Percentiles rank a stretch among this genome's conserved stretches.
Conservation (phyloP, 1,140 invertebrate genomes). For the Phortica variegata region DNA sequence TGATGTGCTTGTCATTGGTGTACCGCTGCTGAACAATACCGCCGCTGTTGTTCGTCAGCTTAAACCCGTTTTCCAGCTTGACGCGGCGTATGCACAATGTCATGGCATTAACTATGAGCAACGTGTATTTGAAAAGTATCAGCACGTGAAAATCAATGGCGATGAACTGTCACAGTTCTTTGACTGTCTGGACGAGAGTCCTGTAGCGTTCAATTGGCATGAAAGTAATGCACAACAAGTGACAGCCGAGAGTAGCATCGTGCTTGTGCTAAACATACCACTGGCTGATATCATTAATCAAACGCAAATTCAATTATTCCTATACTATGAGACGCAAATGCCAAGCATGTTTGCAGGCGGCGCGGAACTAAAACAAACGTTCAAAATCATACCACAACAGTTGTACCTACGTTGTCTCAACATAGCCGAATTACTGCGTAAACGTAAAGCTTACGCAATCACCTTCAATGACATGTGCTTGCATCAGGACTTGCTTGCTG, state of each 20-base stretch:
- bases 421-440: constrained; percentile 11
- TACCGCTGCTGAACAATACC: constrained; percentile 21
- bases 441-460: constrained; percentile 15
- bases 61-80: constrained; percentile 20
- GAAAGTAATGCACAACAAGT: constrained; percentile 4
- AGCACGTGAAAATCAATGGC: constrained; percentile 24
- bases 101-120: constrained; percentile 12
- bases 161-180: constrained; percentile 34
- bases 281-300: constrained; percentile 22
- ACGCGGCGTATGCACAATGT: background rate
- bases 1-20: constrained; percentile 24
- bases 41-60: constrained; percentile 17
- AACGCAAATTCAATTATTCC: constrained; percentile 20
- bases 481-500: constrained; percentile 39
- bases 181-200: constrained; percentile 28
- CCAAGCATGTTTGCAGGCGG: background rate
- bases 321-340: constrained; percentile 17
- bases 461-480: constrained; percentile 15
- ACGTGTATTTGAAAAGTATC: constrained; percentile 33
- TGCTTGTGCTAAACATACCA: constrained; percentile 23
- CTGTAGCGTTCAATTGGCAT: constrained; percentile 19
- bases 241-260: constrained; percentile 28
- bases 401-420: constrained; percentile 25
- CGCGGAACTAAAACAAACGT: too few species aligned
- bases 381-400: background rate